Conservation (phyloP, 2,888 invertebrate species). For the Chouioia cunea region DNA sequence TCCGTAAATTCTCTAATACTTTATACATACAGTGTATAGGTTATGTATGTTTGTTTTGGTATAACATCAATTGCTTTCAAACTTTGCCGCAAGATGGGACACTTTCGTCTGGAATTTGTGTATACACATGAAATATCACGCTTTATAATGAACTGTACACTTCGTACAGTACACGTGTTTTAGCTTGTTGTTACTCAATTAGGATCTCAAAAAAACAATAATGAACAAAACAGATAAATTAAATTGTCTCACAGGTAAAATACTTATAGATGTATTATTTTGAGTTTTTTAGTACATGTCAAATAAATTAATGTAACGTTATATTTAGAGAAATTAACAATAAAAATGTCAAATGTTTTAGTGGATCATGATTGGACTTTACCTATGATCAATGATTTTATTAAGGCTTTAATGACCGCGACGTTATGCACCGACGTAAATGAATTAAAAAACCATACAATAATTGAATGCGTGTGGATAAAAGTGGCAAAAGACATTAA, state of each 20-base stretch:
- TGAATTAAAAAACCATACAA: constrained; percentile 40
- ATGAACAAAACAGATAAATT: too few relatives aligned
- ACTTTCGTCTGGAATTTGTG: too few relatives aligned
- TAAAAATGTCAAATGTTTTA: constrained; percentile 6
- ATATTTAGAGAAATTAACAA: background rate
- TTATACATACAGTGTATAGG: too few relatives aligned
- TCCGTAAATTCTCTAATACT: too few relatives aligned
- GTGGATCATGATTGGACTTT: constrained; percentile 51
- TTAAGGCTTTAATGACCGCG: constrained; percentile 54
- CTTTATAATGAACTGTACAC: too few relatives aligned
- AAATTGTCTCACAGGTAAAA: too few relatives aligned
- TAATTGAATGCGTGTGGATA: constrained; percentile 59
- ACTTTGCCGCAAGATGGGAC: too few relatives aligned
- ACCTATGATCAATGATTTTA: constrained; percentile 49
- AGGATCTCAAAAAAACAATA: too few relatives aligned
- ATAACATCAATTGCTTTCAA: too few relatives aligned
- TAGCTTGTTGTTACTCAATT: background rate
- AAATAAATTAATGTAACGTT: background rate
- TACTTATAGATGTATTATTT: background rate
- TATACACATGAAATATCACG: too few relatives aligned
- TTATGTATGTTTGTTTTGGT: too few relatives aligned
- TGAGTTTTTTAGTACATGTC: background rate
- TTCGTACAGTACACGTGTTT: too few relatives aligned
- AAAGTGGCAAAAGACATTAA: constrained; percentile 54
- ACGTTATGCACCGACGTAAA: constrained; percentile 53